These are phyloP conservation scores for Amitus sp. DNA, from an alignment of 2,888 invertebrate genomes.

Conservation along the genomic window DNA sequence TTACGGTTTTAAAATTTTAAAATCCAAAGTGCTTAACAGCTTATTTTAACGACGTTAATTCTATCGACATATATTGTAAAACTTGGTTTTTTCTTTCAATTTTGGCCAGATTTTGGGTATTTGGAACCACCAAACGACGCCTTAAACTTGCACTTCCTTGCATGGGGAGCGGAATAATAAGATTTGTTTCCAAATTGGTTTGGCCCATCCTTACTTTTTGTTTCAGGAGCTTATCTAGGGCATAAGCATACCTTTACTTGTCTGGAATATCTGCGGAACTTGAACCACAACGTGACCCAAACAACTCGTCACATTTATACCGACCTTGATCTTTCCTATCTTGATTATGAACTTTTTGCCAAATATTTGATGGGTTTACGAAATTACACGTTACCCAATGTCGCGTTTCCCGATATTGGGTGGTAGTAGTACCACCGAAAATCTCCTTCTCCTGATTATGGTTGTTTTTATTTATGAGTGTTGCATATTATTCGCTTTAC, in stretches of 20 bases:
- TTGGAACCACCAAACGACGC: no score
- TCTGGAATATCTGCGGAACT: conserved; percentile 59
- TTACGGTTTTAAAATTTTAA: no score
- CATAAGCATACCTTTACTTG: conserved; percentile 58
- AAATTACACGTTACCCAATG: conserved; percentile 51
- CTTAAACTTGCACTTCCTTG: no score
- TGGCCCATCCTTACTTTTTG: conserved; percentile 54
- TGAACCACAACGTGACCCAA: conserved; percentile 54
- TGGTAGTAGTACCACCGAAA: conserved; percentile 43
- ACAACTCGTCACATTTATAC: conserved; percentile 55
- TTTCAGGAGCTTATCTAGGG: conserved; percentile 63
- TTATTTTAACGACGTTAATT: no score
- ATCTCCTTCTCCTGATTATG: background rate
- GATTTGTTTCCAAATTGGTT: conserved; percentile 10
- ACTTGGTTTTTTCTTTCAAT: no score
- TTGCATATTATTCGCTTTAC: background rate
- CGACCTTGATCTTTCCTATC: conserved; percentile 49
- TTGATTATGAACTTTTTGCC: conserved; percentile 51
- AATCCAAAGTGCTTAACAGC: no score
- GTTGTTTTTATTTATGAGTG: background rate
- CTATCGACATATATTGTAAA: no score
- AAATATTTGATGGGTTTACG: conserved; percentile 52
- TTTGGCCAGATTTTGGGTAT: no score
- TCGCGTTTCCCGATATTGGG: conserved; percentile 53
- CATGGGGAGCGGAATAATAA: no score